Conservation (phyloP, 2,797 vertebrate genomes). For the Xerus rutilus region DNA sequence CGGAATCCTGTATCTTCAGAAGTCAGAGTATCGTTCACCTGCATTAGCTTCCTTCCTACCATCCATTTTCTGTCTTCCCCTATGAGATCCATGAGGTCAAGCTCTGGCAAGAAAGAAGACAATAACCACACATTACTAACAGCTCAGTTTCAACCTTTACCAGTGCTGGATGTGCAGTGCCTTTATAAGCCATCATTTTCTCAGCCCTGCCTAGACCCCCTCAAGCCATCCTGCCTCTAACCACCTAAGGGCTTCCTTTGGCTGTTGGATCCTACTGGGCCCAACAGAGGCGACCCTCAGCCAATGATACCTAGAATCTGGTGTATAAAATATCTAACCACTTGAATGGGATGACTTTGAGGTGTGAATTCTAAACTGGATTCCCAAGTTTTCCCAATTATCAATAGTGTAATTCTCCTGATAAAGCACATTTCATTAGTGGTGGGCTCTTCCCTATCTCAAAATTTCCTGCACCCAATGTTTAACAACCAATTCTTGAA, state of each 20-base stretch:
- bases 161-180: not conserved
- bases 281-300: not conserved
- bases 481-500: not conserved
- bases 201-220: not conserved
- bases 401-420: not conserved
- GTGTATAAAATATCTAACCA: not conserved
- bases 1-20: constrained; percentile 84
- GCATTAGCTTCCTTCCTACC: constrained; percentile 91
- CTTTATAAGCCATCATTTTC: not conserved
- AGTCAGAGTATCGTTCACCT: constrained; percentile 87
- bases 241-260: not conserved
- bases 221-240: not conserved
- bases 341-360: not conserved
- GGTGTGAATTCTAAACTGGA: not conserved
- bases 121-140: not conserved
- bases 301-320: not conserved
- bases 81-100: constrained; percentile 87
- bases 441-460: not conserved
- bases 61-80: constrained; percentile 87
- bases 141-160: not conserved
- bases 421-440: not conserved
- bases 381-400: not conserved
- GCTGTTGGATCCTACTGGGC: not conserved
- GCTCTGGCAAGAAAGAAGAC: constrained; percentile 85
- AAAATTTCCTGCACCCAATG: not conserved